A percentile compares a stretch with the other conserved stretches of the same genome.
phyloP scores from a whole-genome alignment of 2,888 invertebrate species.

The Fragum fragum region DNA sequence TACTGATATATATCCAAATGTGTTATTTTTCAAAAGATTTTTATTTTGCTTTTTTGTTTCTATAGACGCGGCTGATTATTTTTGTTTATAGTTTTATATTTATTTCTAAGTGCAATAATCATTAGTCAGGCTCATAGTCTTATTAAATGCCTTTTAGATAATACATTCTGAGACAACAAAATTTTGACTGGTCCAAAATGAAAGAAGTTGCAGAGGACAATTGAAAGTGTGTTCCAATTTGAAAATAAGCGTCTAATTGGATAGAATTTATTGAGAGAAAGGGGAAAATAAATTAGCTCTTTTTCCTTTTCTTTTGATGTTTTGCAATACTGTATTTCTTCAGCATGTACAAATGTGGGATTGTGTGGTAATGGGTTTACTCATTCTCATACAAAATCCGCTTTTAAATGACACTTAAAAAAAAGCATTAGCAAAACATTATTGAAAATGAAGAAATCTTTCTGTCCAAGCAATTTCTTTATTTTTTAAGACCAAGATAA shows the following conservation, averaged over 20 bases:
- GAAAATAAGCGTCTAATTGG: too few relatives aligned
- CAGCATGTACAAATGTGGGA: too few relatives aligned
- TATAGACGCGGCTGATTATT: not conserved
- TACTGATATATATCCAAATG: too few relatives aligned
- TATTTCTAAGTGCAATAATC: not conserved
- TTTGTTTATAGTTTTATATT: not conserved
- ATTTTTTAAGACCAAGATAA: not conserved
- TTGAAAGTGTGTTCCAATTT: too few relatives aligned
- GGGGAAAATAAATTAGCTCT: not conserved
- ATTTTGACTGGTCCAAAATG: too few relatives aligned
- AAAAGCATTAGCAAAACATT: constrained; percentile 1
- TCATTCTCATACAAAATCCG: too few relatives aligned
- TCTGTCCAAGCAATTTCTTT: not conserved
- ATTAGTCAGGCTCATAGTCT: not conserved
- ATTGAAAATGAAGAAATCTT: not conserved
- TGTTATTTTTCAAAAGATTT: too few relatives aligned
- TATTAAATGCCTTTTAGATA: not conserved
- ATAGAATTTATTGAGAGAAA: too few relatives aligned
- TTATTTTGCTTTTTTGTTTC: not conserved
- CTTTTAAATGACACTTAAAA: too few relatives aligned
- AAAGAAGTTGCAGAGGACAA: too few relatives aligned
- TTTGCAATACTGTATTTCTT: not conserved
- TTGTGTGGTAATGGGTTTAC: too few relatives aligned
- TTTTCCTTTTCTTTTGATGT: not conserved
- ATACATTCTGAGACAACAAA: too few relatives aligned